Conservation (phyloP, 2,888 invertebrate genomes). For the Lasius platythorax region DNA sequence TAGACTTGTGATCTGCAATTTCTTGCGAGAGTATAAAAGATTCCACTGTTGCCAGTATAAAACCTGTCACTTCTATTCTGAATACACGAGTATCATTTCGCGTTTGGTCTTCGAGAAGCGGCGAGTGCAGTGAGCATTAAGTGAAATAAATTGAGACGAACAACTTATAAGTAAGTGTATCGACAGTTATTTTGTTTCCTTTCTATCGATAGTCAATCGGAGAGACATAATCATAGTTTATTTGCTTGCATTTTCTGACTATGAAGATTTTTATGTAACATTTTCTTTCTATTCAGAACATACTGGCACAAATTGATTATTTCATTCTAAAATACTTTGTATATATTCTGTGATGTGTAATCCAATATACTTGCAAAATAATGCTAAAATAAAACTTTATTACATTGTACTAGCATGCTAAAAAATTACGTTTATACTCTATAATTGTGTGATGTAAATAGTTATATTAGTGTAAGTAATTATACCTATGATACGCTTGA, state of each 20-base stretch:
- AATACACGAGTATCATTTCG: slow-evolving; percentile 49
- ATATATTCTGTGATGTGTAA: background rate
- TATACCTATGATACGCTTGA: background rate
- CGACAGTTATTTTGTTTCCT: background rate
- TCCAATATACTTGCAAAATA: background rate
- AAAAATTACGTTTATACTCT: background rate
- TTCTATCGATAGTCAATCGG: background rate
- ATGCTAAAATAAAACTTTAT: too few species aligned
- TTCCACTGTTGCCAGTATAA: slow-evolving; percentile 48
- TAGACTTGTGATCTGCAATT: slow-evolving; percentile 28
- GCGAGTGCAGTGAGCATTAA: slow-evolving; percentile 1
- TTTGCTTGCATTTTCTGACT: background rate
- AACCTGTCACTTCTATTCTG: slow-evolving; percentile 57
- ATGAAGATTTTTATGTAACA: too few species aligned
- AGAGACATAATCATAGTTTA: background rate
- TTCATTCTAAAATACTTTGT: background rate
- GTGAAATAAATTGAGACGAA: background rate
- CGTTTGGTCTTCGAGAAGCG: slow-evolving; percentile 33
- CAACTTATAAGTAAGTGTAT: slow-evolving; percentile 20
- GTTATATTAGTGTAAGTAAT: background rate
- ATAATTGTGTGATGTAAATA: background rate
- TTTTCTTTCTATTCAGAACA: too few species aligned
- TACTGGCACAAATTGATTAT: too few species aligned
- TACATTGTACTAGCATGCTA: too few species aligned
- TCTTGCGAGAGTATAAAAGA: slow-evolving; percentile 69